Conservation (phyloP, 2,888 invertebrate species). For the Chrysopilus asiliformis region DNA sequence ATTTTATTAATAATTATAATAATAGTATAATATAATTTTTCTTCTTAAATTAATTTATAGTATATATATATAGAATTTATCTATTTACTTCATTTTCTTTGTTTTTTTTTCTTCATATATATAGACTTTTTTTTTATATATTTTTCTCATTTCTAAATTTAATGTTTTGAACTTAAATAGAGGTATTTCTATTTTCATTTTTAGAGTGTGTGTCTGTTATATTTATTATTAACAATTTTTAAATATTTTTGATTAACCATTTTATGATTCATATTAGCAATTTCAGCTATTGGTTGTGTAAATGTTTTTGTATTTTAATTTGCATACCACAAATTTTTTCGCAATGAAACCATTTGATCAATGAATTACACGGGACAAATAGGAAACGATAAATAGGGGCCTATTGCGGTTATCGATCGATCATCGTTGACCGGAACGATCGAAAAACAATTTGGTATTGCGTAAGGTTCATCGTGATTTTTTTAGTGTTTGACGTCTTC, state of each 20-base stretch:
- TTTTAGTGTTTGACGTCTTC: too few species aligned
- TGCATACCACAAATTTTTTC: too few species aligned
- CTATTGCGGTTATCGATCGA: too few species aligned
- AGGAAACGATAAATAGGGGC: too few species aligned
- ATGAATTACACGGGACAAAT: too few species aligned
- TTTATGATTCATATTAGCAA: not conserved
- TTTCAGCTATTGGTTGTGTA: too few species aligned
- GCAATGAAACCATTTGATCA: too few species aligned
- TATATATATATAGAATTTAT: not conserved
- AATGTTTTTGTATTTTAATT: not conserved
- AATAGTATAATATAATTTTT: not conserved
- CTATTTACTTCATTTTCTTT: not conserved
- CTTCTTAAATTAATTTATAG: not conserved
- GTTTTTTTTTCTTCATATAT: not conserved
- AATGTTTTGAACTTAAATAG: conserved; percentile 36
- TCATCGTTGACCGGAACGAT: too few species aligned
- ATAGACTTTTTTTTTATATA: conserved; percentile 6
- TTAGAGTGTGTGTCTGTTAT: too few species aligned
- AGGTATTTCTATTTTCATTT: conserved; percentile 39
- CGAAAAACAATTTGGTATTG: too few species aligned
- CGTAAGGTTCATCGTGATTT: too few species aligned
- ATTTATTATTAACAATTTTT: too few species aligned
- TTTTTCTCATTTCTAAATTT: conserved; percentile 15
- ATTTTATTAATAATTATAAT: not conserved
- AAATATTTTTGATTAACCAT: not conserved